A percentile compares a stretch with the other conserved stretches of the same genome.
Conservation (phyloP, 2,797 vertebrate genomes). For the Scomberomorus guttatus region DNA sequence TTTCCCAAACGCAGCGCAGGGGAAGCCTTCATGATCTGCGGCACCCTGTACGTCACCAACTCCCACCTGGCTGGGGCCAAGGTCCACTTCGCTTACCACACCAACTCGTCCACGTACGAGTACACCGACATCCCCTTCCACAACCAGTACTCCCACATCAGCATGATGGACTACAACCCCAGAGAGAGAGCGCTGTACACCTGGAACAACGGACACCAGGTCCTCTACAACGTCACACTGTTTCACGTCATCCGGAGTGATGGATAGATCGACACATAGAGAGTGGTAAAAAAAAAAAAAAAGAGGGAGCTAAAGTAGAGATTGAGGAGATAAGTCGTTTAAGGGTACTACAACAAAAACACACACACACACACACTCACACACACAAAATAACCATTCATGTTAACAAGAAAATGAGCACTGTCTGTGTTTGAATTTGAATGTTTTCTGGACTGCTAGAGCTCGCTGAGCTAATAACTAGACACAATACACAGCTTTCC, state of each 20-base stretch:
- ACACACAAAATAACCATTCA: constrained; percentile 32
- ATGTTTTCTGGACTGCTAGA: constrained; percentile 43
- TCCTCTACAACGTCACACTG: constrained; percentile 96
- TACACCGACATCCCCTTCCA: constrained; percentile 98
- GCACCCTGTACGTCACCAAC: constrained; percentile 96
- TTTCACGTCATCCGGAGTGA: constrained; percentile 92
- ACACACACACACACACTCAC: constrained; percentile 16
- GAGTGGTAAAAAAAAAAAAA: background rate
- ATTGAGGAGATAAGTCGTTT: background rate
- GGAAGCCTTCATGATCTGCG: constrained; percentile 98
- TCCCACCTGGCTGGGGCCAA: constrained; percentile 97
- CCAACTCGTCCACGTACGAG: constrained; percentile 94
- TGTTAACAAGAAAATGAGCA: constrained; percentile 33
- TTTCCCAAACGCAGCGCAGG: constrained; percentile 97
- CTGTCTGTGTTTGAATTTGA: constrained; percentile 57
- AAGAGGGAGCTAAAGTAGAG: background rate
- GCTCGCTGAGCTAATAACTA: constrained; percentile 58
- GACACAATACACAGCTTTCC: constrained; percentile 56
- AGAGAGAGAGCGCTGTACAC: constrained; percentile 94
- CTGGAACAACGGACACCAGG: constrained; percentile 99
- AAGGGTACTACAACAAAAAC: constrained; percentile 18
- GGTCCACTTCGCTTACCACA: constrained; percentile 96
- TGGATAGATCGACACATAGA: constrained; percentile 51
- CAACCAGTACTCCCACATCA: constrained; percentile 98
- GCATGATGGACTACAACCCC: constrained; percentile 99